Conservation (phyloP, 2,888 invertebrate genomes). For the Leistus spinibarbis region DNA sequence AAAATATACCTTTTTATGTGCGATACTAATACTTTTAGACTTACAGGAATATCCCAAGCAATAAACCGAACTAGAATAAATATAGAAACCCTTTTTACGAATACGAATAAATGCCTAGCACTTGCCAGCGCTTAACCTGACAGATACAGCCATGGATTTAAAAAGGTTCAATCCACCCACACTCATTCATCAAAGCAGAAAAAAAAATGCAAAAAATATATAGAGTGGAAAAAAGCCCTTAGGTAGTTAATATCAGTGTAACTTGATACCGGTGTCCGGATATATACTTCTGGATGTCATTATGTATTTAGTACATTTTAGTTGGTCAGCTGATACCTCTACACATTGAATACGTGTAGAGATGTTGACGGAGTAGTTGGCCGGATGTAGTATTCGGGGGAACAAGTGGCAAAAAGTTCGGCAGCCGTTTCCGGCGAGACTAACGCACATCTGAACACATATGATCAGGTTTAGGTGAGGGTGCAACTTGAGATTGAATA, state of each 20-base stretch:
- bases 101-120: neutral
- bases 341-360: neutral
- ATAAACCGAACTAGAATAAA: too few relatives aligned
- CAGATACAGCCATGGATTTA: neutral
- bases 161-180: neutral
- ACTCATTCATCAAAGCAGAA: neutral
- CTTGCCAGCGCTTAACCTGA: neutral
- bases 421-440: slow-evolving; percentile 33
- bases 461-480: slow-evolving; percentile 13
- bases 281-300: slow-evolving; percentile 34
- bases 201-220: neutral
- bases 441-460: slow-evolving; percentile 24
- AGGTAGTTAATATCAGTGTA: slow-evolving; percentile 20
- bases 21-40: too few relatives aligned
- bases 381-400: slow-evolving; percentile 2
- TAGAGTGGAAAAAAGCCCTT: slow-evolving; percentile 6
- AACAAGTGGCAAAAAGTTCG: slow-evolving; percentile 36
- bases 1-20: too few relatives aligned
- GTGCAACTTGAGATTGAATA: neutral
- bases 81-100: too few relatives aligned
- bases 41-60: too few relatives aligned
- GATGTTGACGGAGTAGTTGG: neutral
- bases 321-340: neutral
- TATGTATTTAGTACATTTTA: slow-evolving; percentile 33
- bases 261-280: slow-evolving; percentile 26